A percentile compares a stretch with the other conserved stretches of the same genome.
phyloP scores from a whole-genome alignment of 53 echinoderm and acorn worm genomes.

The Mesocentrotus franciscanus region DNA sequence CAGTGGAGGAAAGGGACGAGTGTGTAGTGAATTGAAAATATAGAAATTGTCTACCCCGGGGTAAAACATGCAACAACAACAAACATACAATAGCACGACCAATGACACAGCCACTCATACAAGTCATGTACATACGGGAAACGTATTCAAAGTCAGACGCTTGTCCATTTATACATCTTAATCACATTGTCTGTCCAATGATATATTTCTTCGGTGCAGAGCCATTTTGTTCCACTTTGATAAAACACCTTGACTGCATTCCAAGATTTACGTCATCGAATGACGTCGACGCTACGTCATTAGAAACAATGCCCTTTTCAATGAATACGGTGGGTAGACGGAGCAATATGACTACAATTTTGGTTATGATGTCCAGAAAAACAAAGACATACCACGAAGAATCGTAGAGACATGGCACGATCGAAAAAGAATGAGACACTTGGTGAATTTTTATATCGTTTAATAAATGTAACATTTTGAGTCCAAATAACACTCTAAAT shows the following conservation, averaged over 20 bases:
- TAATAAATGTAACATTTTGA: neutral
- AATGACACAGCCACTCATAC: neutral
- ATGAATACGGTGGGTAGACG: neutral
- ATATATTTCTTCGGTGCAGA: neutral
- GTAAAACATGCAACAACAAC: no score
- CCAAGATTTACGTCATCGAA: neutral
- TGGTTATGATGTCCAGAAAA: no score
- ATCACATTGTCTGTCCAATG: neutral
- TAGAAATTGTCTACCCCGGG: neutral
- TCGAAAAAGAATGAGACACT: neutral
- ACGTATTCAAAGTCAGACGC: neutral
- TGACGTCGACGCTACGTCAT: neutral
- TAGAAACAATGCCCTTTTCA: neutral
- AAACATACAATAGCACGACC: neutral
- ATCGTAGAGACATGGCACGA: no score
- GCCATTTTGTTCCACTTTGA: neutral
- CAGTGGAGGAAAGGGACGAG: neutral
- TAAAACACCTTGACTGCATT: neutral
- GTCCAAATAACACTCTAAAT: neutral
- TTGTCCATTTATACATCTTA: neutral
- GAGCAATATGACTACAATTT: no score
- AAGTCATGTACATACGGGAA: no score
- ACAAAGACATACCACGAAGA: no score
- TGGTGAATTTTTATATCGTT: neutral
- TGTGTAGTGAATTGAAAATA: neutral